Conservation (phyloP, 1,140 invertebrate species). For the Asobara japonica region DNA sequence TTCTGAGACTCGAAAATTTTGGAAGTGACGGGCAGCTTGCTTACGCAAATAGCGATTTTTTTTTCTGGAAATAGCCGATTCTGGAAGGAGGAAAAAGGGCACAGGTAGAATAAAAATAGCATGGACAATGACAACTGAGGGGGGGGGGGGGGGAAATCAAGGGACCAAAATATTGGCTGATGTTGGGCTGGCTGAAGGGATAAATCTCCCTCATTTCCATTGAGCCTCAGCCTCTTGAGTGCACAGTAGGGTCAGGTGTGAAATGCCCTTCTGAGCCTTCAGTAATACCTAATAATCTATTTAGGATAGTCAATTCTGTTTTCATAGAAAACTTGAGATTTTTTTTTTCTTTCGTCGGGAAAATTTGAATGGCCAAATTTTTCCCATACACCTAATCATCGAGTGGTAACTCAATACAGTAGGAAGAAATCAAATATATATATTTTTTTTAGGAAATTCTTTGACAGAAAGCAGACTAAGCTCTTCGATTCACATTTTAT, state of each 20-base stretch:
- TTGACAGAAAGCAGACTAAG: no score
- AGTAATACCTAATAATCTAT: conserved; percentile 33
- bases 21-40: no score
- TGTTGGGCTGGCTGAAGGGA: not conserved
- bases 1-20: no score
- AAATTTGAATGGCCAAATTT: not conserved
- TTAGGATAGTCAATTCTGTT: conserved; percentile 22
- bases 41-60: no score
- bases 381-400: conserved; percentile 3
- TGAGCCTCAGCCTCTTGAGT: not conserved
- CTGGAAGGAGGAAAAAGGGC: not conserved
- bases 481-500: no score
- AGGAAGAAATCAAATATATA: not conserved
- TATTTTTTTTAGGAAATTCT: not conserved
- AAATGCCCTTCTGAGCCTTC: not conserved
- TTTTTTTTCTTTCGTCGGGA: conserved; percentile 2
- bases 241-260: conserved; percentile 1
- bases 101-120: not conserved
- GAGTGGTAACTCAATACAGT: not conserved
- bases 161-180: conserved; percentile 13
- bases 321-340: conserved; percentile 15
- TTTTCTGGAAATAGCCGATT: no score
- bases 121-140: no score
- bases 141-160: no score
- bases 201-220: conserved; percentile 7